phyloP scores from a whole-genome alignment of 37 sponge, comb jelly and placozoan species.

The Hormiphora californensis region DNA sequence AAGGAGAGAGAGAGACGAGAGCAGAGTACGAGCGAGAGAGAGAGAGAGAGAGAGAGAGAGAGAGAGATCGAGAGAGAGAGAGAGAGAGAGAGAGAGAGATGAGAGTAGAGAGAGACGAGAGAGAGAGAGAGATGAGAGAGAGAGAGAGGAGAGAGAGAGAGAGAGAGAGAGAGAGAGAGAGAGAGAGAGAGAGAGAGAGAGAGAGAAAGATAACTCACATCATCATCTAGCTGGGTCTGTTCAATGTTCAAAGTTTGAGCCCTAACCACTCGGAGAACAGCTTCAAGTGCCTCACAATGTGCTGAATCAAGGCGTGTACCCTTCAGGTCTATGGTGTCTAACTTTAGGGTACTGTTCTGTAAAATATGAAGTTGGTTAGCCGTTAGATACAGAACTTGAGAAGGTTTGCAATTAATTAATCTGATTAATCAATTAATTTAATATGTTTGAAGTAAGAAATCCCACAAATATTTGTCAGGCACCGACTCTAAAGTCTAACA shows the following conservation, averaged over 20 bases:
- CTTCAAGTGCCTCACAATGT: slow-evolving; percentile 39
- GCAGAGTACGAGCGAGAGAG: too few species aligned
- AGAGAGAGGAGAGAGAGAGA: background rate
- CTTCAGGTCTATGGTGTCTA: slow-evolving; percentile 43
- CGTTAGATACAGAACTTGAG: too few species aligned
- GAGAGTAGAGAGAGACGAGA: background rate
- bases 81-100: background rate
- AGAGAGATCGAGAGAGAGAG: too few species aligned
- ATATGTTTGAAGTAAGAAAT: too few species aligned
- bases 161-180: background rate
- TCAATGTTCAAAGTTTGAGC: slow-evolving; percentile 53
- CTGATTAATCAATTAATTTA: too few species aligned
- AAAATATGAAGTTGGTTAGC: too few species aligned
- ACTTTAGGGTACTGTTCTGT: slow-evolving; percentile 20
- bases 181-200: background rate
- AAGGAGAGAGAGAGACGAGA: too few species aligned
- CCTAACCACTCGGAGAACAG: slow-evolving; percentile 5
- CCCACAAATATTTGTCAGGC: too few species aligned
- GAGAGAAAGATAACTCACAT: background rate
- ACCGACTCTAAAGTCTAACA: too few species aligned
- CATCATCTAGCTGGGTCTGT: slow-evolving; percentile 52
- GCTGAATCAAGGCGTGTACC: slow-evolving; percentile 30
- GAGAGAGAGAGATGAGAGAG: background rate
- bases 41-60: too few species aligned
- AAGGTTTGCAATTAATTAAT: too few species aligned